A percentile compares a stretch with the other conserved stretches of the same genome.
These are phyloP conservation scores for Melanotaenia nigrans DNA, from an alignment of 2,797 vertebrate species.

Conservation along the genomic window DNA sequence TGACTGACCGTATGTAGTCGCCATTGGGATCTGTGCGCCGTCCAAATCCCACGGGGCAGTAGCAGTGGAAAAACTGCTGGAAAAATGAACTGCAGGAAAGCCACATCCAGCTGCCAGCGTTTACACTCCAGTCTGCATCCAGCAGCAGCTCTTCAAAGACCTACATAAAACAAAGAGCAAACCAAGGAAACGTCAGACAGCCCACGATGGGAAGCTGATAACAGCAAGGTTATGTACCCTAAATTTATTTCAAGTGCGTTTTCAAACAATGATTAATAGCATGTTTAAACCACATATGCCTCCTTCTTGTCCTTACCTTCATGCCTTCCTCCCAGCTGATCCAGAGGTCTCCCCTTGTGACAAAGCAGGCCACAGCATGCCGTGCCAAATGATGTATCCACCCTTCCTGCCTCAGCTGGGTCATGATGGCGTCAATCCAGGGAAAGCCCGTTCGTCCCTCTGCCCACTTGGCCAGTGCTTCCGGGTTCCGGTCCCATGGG, in stretches of 20 bases:
- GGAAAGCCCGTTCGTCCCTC: constrained; percentile 94
- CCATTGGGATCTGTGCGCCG: constrained; percentile 93
- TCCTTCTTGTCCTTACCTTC: constrained; percentile 83
- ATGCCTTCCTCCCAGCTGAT: constrained; percentile 98
- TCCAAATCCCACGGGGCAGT: constrained; percentile 94
- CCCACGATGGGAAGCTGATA: not conserved
- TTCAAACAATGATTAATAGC: not conserved
- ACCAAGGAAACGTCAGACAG: not conserved
- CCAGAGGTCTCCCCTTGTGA: constrained; percentile 96
- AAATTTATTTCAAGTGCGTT: not conserved
- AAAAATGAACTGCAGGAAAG: constrained; percentile 97
- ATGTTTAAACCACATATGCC: not conserved
- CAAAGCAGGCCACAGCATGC: constrained; percentile 93
- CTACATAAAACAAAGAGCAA: constrained; percentile 71
- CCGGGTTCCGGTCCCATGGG: constrained; percentile 94
- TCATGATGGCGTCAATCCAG: constrained; percentile 98
- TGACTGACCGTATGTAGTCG: constrained; percentile 91
- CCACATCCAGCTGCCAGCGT: constrained; percentile 99
- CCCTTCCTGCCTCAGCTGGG: constrained; percentile 93
- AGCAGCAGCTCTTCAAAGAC: constrained; percentile 95
- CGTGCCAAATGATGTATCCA: constrained; percentile 97
- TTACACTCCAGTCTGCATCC: constrained; percentile 98
- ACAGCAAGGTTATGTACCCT: not conserved
- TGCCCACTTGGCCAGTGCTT: constrained; percentile 95
- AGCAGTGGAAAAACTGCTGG: constrained; percentile 97